Base-by-base conservation (phyloP, 2,797 vertebrate species). In the Spinus olivaceus region DNA sequence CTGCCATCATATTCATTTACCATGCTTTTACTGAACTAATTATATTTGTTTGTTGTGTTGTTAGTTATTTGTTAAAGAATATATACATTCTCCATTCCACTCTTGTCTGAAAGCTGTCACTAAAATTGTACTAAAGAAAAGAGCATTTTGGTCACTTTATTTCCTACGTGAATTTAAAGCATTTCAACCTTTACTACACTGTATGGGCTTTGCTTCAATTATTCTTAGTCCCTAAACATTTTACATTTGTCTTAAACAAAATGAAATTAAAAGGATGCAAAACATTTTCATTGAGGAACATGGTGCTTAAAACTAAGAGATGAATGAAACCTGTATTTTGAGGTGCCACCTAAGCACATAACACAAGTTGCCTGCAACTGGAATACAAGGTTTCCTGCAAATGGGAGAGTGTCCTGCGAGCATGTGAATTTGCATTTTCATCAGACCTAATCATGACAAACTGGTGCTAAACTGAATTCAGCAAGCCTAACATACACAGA, bases 381-480 rank as follows among this genome's bases (percentile, higher is more conserved):
- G 0, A 51, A 66, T 41, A 39, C 10, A 49, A 64, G n/a, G 0
- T 46, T 92, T n/a, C 7, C 20, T 42, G 12, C 32, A 63, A 54
- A 41, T 14, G 65, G 4, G 28, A 24, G n/a, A 57, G 21, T 23
- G 8, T 39, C 42, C 14, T 24, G 25, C 6, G 20, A 32, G 13
- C 24, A 24, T 0, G 0, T 9, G n/a, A 16, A 3, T 13, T 81
- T 4, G 1, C 30, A 33, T 25, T 39, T 72, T 77, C 32, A 33
- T 39, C 47, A 44, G 42, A 50, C 22, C n/a, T 57, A 47, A 39
- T n/a, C 12, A 57, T 22, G 61, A 17, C 7, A 83, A 83, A 39
- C 3, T 21, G 33, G 3, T 35, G 22, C 9, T 42, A 74, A 76
- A 65, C 14, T 22, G n/a, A 80, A 47, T 51, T 70, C 59, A 61